Conservation (phyloP, 2,888 invertebrate species). For the Eurytoma adleriae region DNA sequence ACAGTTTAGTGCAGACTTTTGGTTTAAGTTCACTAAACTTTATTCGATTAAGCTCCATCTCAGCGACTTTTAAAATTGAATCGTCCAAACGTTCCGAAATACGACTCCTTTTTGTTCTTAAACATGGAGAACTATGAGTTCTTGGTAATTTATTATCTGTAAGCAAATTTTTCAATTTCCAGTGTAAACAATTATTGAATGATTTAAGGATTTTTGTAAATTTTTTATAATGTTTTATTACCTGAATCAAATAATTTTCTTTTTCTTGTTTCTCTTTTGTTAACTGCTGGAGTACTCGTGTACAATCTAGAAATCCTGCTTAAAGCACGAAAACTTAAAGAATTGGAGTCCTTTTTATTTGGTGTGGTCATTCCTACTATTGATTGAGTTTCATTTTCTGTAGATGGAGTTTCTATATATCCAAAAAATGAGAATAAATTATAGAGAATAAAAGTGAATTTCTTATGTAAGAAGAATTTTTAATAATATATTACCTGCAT, state of each 20-base stretch:
- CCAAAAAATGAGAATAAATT: slow-evolving; percentile 25
- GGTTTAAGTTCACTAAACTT: slow-evolving; percentile 69
- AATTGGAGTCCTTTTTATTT: slow-evolving; percentile 56
- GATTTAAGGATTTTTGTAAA: slow-evolving; percentile 11
- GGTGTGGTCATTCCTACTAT: slow-evolving; percentile 64
- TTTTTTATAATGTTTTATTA: slow-evolving; percentile 34
- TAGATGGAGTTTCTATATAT: slow-evolving; percentile 58
- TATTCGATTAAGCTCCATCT: slow-evolving; percentile 80
- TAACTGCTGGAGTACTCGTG: slow-evolving; percentile 60
- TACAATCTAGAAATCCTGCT: slow-evolving; percentile 50
- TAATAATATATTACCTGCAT: slow-evolving; percentile 58
- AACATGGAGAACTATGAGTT: slow-evolving; percentile 73
- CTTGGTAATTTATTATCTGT: slow-evolving; percentile 61
- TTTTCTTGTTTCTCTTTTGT: slow-evolving; percentile 63
- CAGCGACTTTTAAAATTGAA: slow-evolving; percentile 79
- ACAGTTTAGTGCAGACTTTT: slow-evolving; percentile 64
- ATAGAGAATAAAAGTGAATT: not conserved
- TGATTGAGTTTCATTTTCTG: slow-evolving; percentile 58
- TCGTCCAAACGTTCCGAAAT: slow-evolving; percentile 79
- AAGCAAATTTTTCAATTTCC: slow-evolving; percentile 31
- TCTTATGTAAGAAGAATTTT: slow-evolving; percentile 9
- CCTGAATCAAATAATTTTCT: slow-evolving; percentile 64
- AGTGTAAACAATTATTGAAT: too few species aligned
- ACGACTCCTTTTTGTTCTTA: slow-evolving; percentile 76
- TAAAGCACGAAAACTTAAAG: slow-evolving; percentile 36